Evolutionary conservation across 2,113 vertebrate genomes (phyloP), one percentile per base, ranked within the genome.

Genomic region (Monarcha castaneiventris): DNA sequence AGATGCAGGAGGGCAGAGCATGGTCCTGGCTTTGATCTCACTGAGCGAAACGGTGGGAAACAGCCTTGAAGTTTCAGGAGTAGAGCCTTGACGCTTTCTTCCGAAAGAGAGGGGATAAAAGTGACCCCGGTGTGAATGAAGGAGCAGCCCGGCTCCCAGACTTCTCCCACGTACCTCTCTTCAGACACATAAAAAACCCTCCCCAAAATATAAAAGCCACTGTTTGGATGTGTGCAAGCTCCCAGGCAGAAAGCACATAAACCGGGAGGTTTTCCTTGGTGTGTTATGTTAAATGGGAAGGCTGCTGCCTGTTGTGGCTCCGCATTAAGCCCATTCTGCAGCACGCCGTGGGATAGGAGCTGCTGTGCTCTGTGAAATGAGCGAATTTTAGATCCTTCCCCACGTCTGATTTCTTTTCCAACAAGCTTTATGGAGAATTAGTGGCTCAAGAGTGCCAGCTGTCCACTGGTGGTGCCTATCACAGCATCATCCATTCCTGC

Each of bases 51-150:
- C 6, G 11, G 33, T 22, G 9, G 23, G 11, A 41, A 62, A 35
- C 54, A 35, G 4, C 22, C 30, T 33, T 29, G 46, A 32, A n/a
- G 21, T 51, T 79, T 35, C n/a, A 27, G 17, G 66, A 11, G 26
- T 14, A 43, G 21, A 59, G 22, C 11, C 37, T 37, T 33, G 63
- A 61, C 10, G 55, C 25, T 26, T 85, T 59, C 3, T 52, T 29
- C 5, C 2, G 2, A 12, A 56, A 48, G 8, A 8, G 21, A 16
- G 26, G 11, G 15, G 32, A 19, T 32, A 2, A 27, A 26, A 69
- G 11, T 6, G 30, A 1, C 19, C 3, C 3, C 0, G 9, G 48
- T 25, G 37, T n/a, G 5, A 13, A 49, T 33, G 11, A 16, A 66
- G 30, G 49, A 37, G 23, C n/a, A 37, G 59, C 33, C 30, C 4